Conservation (phyloP, 2,113 vertebrate species). For the Abramis brama region DNA sequence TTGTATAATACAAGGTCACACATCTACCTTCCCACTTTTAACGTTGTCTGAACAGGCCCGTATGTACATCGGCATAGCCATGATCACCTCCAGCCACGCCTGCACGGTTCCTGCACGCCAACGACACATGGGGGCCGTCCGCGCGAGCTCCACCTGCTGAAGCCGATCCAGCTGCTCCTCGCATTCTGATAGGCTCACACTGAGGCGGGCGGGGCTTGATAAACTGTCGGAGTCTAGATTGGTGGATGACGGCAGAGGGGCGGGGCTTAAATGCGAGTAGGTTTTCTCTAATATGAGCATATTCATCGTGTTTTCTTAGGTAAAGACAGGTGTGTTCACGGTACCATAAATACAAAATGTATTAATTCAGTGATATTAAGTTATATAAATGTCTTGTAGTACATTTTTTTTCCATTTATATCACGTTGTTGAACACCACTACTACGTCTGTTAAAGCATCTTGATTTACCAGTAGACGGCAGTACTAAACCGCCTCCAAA, state of each 20-base stretch:
- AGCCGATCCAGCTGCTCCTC: constrained; percentile 85
- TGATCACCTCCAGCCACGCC: constrained; percentile 89
- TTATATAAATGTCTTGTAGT: background rate
- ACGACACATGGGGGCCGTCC: constrained; percentile 82
- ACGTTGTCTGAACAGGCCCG: constrained; percentile 84
- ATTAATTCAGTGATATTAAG: background rate
- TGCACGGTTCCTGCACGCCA: constrained; percentile 86
- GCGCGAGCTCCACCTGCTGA: constrained; percentile 85
- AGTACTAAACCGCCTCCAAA: constrained; percentile 31
- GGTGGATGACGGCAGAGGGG: constrained; percentile 54
- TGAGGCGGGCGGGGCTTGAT: constrained; percentile 79
- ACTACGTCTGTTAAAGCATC: background rate
- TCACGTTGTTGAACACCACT: background rate
- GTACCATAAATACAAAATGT: background rate
- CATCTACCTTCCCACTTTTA: constrained; percentile 85
- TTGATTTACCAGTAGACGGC: constrained; percentile 56
- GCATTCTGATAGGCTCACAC: constrained; percentile 81
- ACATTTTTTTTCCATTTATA: background rate
- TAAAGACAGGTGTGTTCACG: background rate
- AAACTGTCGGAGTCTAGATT: constrained; percentile 82
- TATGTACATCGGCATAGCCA: constrained; percentile 91
- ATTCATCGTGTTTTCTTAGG: background rate
- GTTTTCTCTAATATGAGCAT: constrained; percentile 41
- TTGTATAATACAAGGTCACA: background rate
- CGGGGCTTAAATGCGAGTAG: constrained; percentile 43